Percentiles rank a stretch among this genome's conserved stretches.
Evolutionary conservation across 2,888 invertebrate genomes (phyloP).

Genomic region (Cheiracanthium punctorium): DNA sequence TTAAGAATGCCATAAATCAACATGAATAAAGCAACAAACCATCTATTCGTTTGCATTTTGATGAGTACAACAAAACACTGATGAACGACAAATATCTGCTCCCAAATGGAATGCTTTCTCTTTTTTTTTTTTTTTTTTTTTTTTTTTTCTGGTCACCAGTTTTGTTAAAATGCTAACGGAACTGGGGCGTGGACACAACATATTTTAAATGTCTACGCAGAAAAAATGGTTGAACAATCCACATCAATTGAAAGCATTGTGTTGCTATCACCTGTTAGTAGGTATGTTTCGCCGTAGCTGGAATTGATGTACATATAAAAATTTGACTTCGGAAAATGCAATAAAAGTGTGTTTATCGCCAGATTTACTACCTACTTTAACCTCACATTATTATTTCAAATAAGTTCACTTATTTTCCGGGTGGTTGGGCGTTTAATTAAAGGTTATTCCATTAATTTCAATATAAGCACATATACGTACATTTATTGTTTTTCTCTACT

Average conservation of each 20-base stretch:
- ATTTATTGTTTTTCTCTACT: no score
- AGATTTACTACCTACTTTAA: no score
- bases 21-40: no score
- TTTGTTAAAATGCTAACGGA: conserved; percentile 37
- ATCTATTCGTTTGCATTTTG: no score
- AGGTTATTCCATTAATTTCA: no score
- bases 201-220: neutral
- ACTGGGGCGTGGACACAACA: conserved; percentile 18
- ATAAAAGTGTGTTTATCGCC: conserved; percentile 42
- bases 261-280: neutral
- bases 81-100: neutral
- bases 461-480: no score
- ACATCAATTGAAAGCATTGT: neutral
- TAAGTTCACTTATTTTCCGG: no score
- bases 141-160: conserved; percentile 13
- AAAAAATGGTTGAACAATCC: neutral
- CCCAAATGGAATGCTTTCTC: conserved; percentile 14
- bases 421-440: no score
- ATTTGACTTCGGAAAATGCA: neutral
- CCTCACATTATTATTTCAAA: no score
- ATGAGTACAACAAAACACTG: no score
- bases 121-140: conserved; percentile 25
- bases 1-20: no score
- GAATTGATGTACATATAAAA: neutral
- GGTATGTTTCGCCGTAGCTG: neutral